These are phyloP conservation scores for Pipistrellus pipistrellus DNA, from an alignment of 2,797 vertebrate species.

Conservation along the genomic window DNA sequence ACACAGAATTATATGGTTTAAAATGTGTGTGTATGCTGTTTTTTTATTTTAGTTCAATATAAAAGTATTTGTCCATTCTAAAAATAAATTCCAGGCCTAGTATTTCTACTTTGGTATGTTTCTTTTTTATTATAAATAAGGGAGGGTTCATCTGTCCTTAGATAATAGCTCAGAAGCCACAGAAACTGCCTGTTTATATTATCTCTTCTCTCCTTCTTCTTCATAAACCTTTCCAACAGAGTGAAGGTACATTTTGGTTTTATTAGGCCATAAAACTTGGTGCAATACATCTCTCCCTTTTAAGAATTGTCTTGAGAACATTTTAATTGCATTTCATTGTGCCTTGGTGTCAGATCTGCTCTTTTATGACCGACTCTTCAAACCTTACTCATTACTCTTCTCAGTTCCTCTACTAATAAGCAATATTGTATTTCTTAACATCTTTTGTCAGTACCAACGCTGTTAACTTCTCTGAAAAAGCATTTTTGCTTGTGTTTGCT, in stretches of 20 bases:
- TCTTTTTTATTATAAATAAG: slow-evolving; percentile 67
- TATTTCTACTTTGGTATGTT: background rate
- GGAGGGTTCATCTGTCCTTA: slow-evolving; percentile 3
- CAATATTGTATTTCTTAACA: slow-evolving; percentile 71
- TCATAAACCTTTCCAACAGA: slow-evolving; percentile 81
- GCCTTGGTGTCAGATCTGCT: slow-evolving; percentile 77
- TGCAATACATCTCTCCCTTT: slow-evolving; percentile 81
- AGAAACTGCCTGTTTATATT: slow-evolving; percentile 72
- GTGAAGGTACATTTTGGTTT: slow-evolving; percentile 81
- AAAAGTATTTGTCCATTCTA: background rate
- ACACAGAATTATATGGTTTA: background rate
- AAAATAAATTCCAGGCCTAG: background rate
- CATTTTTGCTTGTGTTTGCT: background rate
- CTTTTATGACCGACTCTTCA: slow-evolving; percentile 80
- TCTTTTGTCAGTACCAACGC: slow-evolving; percentile 69
- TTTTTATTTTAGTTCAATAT: background rate
- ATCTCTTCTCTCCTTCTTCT: slow-evolving; percentile 70
- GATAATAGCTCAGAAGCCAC: slow-evolving; percentile 10
- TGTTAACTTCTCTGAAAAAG: slow-evolving; percentile 53
- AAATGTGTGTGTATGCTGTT: background rate
- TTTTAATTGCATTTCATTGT: slow-evolving; percentile 83
- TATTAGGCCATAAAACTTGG: slow-evolving; percentile 83
- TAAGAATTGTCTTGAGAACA: slow-evolving; percentile 83
- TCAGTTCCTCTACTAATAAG: slow-evolving; percentile 77
- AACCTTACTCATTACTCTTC: slow-evolving; percentile 77